Conservation (phyloP, 1,140 invertebrate species). For the Tetramorium parvispinum region DNA sequence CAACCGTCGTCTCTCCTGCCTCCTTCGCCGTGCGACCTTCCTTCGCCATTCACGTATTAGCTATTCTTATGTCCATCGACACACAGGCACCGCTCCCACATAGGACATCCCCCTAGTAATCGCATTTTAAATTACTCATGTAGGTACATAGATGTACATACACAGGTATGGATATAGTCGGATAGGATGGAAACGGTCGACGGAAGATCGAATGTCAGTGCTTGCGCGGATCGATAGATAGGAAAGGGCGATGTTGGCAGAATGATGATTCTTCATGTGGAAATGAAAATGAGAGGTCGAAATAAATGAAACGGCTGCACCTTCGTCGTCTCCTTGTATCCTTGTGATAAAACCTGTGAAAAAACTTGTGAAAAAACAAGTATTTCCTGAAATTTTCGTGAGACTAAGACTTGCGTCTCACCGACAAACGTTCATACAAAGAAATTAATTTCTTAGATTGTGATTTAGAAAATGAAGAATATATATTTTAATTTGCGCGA, state of each 20-base stretch:
- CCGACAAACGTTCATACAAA: background rate
- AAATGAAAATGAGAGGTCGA: conserved; percentile 45
- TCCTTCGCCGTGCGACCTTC: conserved; percentile 56
- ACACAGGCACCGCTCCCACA: conserved; percentile 71
- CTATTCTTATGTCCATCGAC: conserved; percentile 83
- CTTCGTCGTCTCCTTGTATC: background rate
- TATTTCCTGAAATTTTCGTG: background rate
- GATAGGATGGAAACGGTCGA: conserved; percentile 67
- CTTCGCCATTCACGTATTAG: conserved; percentile 79
- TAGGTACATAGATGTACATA: conserved; percentile 69
- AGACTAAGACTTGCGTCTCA: background rate
- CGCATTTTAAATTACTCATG: conserved; percentile 82
- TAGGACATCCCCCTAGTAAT: conserved; percentile 79
- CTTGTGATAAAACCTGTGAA: background rate
- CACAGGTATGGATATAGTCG: conserved; percentile 46
- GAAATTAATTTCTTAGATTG: background rate
- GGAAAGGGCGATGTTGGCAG: conserved; percentile 14
- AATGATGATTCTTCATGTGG: conserved; percentile 41
- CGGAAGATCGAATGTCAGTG: conserved; percentile 72
- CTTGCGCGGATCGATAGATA: conserved; percentile 58
- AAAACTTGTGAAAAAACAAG: too few relatives aligned
- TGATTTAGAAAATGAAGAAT: background rate
- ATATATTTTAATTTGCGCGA: background rate
- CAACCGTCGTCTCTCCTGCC: conserved; percentile 67
- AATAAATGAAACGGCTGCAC: conserved; percentile 33